phyloP scores from a whole-genome alignment of 2,113 vertebrate species.

The Oxyura jamaicensis region DNA sequence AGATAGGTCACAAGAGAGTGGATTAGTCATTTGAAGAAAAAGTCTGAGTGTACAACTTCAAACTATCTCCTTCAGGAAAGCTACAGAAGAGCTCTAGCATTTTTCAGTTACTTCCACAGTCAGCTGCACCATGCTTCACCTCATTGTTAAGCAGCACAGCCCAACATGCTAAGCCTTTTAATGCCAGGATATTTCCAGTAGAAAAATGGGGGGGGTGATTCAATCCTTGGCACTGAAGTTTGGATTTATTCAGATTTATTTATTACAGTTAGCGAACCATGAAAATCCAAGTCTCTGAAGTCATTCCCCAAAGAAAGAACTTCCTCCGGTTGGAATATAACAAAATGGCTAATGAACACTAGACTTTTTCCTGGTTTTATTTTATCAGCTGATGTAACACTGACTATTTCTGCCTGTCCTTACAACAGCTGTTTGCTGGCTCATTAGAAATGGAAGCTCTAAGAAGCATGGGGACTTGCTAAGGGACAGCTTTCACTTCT shows the following conservation, averaged over 20 bases:
- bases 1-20: constrained; percentile 86
- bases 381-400: neutral
- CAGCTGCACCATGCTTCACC: neutral
- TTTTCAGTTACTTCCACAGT: neutral
- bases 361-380: constrained; percentile 10
- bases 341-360: neutral
- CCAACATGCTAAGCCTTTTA: constrained; percentile 10
- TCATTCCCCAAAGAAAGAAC: constrained; percentile 38
- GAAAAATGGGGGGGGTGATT: constrained; percentile 32
- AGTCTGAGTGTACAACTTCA: constrained; percentile 43
- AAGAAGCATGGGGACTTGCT: neutral
- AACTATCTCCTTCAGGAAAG: constrained; percentile 39
- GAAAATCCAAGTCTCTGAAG: constrained; percentile 49
- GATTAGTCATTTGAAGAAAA: constrained; percentile 87
- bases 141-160: constrained; percentile 35
- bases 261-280: constrained; percentile 55
- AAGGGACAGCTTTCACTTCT: neutral
- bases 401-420: constrained; percentile 11
- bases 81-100: neutral
- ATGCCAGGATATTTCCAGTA: constrained; percentile 25
- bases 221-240: constrained; percentile 2
- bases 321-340: neutral
- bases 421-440: neutral
- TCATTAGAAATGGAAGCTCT: neutral
- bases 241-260: constrained; percentile 68